Evolutionary conservation across 2,113 vertebrate genomes (phyloP).

Genomic region (Porphyrio hochstetteri): DNA sequence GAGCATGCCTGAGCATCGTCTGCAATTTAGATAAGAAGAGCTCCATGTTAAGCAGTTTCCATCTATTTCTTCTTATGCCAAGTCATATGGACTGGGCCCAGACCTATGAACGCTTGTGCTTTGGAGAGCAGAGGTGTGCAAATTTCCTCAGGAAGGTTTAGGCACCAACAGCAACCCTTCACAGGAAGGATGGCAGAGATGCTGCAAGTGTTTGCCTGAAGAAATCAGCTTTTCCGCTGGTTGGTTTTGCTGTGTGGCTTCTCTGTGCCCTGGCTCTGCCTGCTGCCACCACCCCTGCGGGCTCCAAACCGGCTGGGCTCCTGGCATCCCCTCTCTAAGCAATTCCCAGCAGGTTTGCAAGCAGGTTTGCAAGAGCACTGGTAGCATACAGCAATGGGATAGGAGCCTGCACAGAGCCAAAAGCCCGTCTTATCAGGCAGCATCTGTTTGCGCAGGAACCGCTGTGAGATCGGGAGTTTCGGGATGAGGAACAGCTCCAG

Average conservation of each 20-base stretch:
- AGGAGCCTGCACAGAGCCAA: not conserved
- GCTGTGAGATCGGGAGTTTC: not conserved
- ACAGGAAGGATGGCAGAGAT: not conserved
- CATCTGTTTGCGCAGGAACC: not conserved
- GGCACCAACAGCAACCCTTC: not conserved
- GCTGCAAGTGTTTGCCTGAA: not conserved
- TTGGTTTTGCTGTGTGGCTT: rapidly evolving
- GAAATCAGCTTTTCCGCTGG: not conserved
- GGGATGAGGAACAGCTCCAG: not conserved
- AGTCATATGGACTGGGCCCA: not conserved
- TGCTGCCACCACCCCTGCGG: not conserved
- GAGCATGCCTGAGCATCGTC: constrained; percentile 72
- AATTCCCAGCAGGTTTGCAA: not conserved
- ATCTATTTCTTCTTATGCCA: not conserved
- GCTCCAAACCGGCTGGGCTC: rapidly evolving
- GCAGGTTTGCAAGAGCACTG: not conserved
- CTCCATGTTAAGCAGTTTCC: not conserved
- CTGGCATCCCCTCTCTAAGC: not conserved
- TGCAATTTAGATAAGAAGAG: constrained; percentile 51
- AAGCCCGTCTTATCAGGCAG: not conserved
- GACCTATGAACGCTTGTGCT: not conserved
- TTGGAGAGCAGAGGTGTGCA: not conserved
- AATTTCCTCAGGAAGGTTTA: not conserved
- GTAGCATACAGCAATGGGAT: rapidly evolving
- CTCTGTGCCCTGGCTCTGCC: no score